A percentile compares a stretch with the other conserved stretches of the same genome.
Evolutionary conservation across 2,797 vertebrate genomes (phyloP).

Genomic region (Erethizon dorsatum): DNA sequence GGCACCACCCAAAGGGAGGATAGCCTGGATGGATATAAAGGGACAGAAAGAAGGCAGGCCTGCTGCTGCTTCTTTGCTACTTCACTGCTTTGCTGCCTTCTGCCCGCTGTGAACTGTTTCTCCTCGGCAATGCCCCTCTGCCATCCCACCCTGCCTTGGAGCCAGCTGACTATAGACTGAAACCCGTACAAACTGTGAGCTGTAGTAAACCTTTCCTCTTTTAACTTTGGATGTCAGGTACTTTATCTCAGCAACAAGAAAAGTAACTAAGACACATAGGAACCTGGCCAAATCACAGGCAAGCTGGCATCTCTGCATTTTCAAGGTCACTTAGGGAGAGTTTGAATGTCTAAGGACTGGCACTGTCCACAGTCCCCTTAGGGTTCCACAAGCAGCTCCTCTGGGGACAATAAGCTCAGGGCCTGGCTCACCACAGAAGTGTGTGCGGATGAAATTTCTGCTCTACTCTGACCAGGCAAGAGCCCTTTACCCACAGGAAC

Average conservation of each 20-base stretch:
- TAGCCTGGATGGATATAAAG: neutral
- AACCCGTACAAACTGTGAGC: neutral
- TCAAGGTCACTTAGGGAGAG: constrained; percentile 50
- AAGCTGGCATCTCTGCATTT: constrained; percentile 31
- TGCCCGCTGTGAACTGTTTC: neutral
- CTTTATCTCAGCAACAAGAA: neutral
- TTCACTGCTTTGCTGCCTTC: neutral
- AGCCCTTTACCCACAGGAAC: neutral
- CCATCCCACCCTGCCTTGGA: neutral
- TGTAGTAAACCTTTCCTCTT: neutral
- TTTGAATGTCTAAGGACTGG: neutral
- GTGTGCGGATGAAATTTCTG: neutral
- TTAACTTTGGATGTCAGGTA: neutral
- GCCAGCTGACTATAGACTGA: neutral
- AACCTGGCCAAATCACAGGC: constrained; percentile 17
- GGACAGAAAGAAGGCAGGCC: neutral
- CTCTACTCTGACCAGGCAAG: neutral
- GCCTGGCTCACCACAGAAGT: neutral
- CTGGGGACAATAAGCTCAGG: neutral
- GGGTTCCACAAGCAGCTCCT: neutral
- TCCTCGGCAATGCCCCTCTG: neutral
- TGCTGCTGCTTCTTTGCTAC: neutral
- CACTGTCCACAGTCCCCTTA: neutral
- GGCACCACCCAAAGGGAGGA: neutral
- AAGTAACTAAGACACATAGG: neutral